A percentile compares a stretch with the other conserved stretches of the same genome.
Evolutionary conservation across 2,888 invertebrate species (phyloP).

Genomic region (Nycteola revayana): DNA sequence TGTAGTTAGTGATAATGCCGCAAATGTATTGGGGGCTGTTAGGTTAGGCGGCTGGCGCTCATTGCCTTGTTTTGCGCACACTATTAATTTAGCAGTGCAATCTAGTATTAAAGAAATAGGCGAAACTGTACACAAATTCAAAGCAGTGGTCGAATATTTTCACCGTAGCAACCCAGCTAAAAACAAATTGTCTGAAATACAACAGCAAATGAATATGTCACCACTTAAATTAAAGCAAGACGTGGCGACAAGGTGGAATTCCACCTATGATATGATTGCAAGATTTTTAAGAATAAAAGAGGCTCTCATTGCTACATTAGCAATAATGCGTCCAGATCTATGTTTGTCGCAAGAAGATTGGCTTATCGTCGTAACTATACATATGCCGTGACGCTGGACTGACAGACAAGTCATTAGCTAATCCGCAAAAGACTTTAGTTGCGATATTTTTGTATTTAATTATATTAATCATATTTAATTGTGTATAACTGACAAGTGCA

Average conservation of each 20-base stretch:
- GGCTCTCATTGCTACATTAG: constrained; percentile 23
- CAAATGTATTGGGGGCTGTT: constrained; percentile 5
- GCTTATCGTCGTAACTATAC: too few species aligned
- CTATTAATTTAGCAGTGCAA: constrained; percentile 9
- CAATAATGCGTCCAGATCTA: constrained; percentile 19
- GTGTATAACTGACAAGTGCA: too few species aligned
- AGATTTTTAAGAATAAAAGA: constrained; percentile 21
- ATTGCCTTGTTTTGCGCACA: constrained; percentile 9
- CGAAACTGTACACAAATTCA: constrained; percentile 9
- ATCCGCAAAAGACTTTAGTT: too few species aligned
- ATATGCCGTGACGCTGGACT: too few species aligned
- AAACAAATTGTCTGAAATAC: constrained; percentile 17
- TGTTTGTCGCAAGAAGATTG: constrained; percentile 16
- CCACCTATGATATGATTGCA: constrained; percentile 25
- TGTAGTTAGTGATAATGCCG: constrained; percentile 5
- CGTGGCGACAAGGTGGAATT: constrained; percentile 28
- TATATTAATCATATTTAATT: too few species aligned
- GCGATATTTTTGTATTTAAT: too few species aligned
- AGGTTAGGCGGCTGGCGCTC: constrained; percentile 11
- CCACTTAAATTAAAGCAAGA: constrained; percentile 31
- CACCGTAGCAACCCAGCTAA: constrained; percentile 12
- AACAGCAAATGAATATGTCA: constrained; percentile 18
- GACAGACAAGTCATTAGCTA: too few species aligned
- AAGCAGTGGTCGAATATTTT: constrained; percentile 17
- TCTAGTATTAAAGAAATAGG: constrained; percentile 6